Conservation (phyloP, 2,797 vertebrate species). For the Philypnodon macrostomus region DNA sequence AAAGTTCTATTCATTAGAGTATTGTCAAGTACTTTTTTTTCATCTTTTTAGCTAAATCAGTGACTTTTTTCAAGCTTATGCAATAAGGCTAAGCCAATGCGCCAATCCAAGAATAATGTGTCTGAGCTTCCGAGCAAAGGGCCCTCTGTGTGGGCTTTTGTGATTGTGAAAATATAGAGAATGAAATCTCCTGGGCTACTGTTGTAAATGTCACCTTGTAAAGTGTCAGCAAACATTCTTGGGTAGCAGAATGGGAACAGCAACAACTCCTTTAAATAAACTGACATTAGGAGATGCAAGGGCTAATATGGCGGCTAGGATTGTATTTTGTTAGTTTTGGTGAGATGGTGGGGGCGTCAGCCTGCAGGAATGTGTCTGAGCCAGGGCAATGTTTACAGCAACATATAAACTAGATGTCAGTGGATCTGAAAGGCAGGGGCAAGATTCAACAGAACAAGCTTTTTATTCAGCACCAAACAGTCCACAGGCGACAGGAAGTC, state of each 20-base stretch:
- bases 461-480: constrained; percentile 7
- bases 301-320: constrained; percentile 30
- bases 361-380: constrained; percentile 26
- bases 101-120: constrained; percentile 22
- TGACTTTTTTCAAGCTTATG: constrained; percentile 19
- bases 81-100: constrained; percentile 30
- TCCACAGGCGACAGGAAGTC: not conserved
- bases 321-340: constrained; percentile 7
- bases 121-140: constrained; percentile 18
- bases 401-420: constrained; percentile 16
- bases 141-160: constrained; percentile 41
- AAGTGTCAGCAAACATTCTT: constrained; percentile 70
- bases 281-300: constrained; percentile 37
- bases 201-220: constrained; percentile 75
- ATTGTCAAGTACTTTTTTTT: not conserved
- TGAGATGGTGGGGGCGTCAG: not conserved
- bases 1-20: not conserved
- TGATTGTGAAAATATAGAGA: constrained; percentile 58
- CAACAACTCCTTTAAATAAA: constrained; percentile 69
- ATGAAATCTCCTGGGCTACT: constrained; percentile 45
- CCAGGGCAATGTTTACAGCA: constrained; percentile 29
- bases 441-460: constrained; percentile 14
- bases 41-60: constrained; percentile 10
- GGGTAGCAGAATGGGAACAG: constrained; percentile 63
- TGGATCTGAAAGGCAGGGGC: constrained; percentile 9